These are phyloP conservation scores for Linnaemya vulpina DNA, from an alignment of 2,888 invertebrate species.

Conservation along the genomic window DNA sequence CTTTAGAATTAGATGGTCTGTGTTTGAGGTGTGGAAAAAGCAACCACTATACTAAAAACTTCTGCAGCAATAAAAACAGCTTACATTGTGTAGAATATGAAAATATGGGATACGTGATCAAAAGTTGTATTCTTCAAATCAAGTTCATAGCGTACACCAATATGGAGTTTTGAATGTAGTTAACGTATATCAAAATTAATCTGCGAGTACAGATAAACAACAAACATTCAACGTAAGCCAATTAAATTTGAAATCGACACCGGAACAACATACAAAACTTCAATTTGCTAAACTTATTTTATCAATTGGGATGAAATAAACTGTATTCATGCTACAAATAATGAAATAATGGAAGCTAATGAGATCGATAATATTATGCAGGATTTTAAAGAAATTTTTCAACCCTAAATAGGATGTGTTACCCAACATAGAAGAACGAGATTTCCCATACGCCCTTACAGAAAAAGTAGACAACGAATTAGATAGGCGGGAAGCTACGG, in stretches of 20 bases:
- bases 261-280: conserved; percentile 3
- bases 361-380: not conserved
- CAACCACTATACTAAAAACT: not conserved
- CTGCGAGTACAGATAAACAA: not conserved
- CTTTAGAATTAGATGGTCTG: not conserved
- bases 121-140: conserved; percentile 17
- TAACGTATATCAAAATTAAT: not conserved
- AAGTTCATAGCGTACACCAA: not conserved
- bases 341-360: not conserved
- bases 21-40: not conserved
- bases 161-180: conserved; percentile 14
- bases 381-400: not conserved
- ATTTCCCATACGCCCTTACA: not conserved
- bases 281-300: not conserved
- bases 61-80: not conserved
- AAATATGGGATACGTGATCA: not conserved
- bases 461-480: not conserved
- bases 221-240: not conserved
- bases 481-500: not conserved
- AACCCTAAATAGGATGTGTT: not conserved
- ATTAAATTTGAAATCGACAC: conserved; percentile 27
- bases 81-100: not conserved
- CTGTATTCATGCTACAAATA: not conserved
- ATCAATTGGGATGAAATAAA: not conserved
- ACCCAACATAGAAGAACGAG: not conserved